Percentiles rank a stretch among this genome's conserved stretches.
phyloP scores from a whole-genome alignment of 1,140 invertebrate genomes.

The Teleogryllus occipitalis region DNA sequence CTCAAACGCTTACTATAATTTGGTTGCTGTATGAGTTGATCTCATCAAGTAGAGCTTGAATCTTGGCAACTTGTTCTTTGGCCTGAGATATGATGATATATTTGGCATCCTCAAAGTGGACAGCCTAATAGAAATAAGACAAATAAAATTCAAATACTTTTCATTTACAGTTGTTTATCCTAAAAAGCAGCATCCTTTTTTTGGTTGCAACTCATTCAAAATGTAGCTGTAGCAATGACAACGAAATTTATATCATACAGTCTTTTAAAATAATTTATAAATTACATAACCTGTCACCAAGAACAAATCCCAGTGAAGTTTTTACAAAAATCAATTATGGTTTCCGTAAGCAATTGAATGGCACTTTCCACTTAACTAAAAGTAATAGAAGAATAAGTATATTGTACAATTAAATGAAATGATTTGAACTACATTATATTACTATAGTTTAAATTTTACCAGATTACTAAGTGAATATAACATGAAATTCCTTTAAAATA shows the following conservation, averaged over 20 bases:
- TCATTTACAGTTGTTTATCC: not conserved
- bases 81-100: not conserved
- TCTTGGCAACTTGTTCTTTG: not conserved
- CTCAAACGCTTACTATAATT: slow-evolving; percentile 8
- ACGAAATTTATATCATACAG: too few species aligned
- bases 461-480: too few species aligned
- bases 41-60: slow-evolving; percentile 9
- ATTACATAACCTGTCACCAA: too few species aligned
- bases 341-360: too few species aligned
- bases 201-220: not conserved
- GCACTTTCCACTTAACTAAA: too few species aligned
- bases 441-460: not conserved
- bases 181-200: not conserved
- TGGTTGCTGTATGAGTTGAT: slow-evolving; percentile 5
- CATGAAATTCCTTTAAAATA: too few species aligned
- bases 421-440: not conserved
- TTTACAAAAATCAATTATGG: too few species aligned
- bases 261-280: too few species aligned
- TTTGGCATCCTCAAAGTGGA: slow-evolving; percentile 3
- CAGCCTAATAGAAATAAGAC: not conserved
- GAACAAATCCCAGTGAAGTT: too few species aligned
- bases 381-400: too few species aligned
- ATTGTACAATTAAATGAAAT: not conserved
- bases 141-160: not conserved
- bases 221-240: too few species aligned